Percentiles rank a stretch among this genome's conserved stretches.
Evolutionary conservation across 2,888 invertebrate species (phyloP).

Genomic region (Corbicula japonica): DNA sequence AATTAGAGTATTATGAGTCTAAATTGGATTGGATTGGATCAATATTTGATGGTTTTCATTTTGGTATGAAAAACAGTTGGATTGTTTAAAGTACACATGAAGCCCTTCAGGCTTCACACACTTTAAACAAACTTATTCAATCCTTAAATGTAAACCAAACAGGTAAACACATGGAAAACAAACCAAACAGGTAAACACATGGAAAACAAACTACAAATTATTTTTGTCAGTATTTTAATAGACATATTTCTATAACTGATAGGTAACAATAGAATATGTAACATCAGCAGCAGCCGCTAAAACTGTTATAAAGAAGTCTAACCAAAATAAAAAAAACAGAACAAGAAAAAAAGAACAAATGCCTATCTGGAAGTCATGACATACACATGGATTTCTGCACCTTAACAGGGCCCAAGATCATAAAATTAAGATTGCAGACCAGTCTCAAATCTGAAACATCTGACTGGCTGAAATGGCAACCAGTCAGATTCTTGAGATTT

Average conservation of each 20-base stretch:
- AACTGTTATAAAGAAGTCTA: conserved; percentile 40
- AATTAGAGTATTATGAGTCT: too few species aligned
- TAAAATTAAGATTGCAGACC: too few species aligned
- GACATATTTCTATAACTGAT: conserved; percentile 70
- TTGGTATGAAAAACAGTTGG: neutral
- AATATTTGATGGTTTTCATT: neutral
- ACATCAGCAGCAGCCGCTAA: conserved; percentile 55
- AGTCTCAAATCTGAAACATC: too few species aligned
- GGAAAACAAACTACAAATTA: too few species aligned
- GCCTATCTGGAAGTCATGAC: conserved; percentile 16
- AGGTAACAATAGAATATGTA: conserved; percentile 65
- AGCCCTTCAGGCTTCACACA: neutral
- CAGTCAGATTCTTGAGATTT: too few species aligned
- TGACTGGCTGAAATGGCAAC: too few species aligned
- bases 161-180: too few species aligned
- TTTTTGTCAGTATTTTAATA: conserved; percentile 61
- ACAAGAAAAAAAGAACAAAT: conserved; percentile 35
- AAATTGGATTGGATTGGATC: too few species aligned
- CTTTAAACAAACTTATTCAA: too few species aligned
- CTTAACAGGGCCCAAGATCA: too few species aligned
- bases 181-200: too few species aligned
- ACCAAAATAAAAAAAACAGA: conserved; percentile 36
- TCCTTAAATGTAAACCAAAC: too few species aligned
- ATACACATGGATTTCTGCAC: conserved; percentile 19
- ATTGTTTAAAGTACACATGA: neutral